Evolutionary conservation across 2,888 invertebrate genomes (phyloP), one percentile per base, ranked within the genome.

Genomic region (Gonocerus acuteangulatus): DNA sequence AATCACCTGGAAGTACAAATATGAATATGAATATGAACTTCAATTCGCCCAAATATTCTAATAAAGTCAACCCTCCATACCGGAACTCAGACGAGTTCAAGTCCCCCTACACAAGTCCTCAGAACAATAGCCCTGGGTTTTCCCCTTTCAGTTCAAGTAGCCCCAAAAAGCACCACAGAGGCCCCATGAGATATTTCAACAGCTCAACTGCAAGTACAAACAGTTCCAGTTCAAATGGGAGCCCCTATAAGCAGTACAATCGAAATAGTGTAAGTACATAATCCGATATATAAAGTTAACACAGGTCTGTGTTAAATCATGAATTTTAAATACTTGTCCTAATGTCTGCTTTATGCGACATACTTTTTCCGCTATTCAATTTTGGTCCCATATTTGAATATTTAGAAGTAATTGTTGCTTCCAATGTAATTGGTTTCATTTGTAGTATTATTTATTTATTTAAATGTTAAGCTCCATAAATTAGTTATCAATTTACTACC

Each of bases 251-350:
- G 2, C 27, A 32, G 7, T 32, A 16, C 15, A 49, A 49, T 27
- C n/a, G 54, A 6, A 54, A 54, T 22, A 54, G 21, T 42, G 54
- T 54, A 54, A 54, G 54, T 52, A 32, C 32, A 32, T 32, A 6
- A 32, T 11, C 32, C 11, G n/a, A n/a, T n/a, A n/a, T n/a, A n/a
- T n/a, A n/a, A n/a, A n/a, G n/a, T n/a, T n/a, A n/a, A n/a, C n/a
- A n/a, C n/a, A n/a, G n/a, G n/a, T n/a, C n/a, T n/a, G n/a, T n/a
- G n/a, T n/a, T n/a, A n/a, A n/a, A n/a, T n/a, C n/a, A n/a, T n/a
- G n/a, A n/a, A n/a, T n/a, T n/a, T n/a, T n/a, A n/a, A n/a, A n/a
- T n/a, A n/a, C n/a, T n/a, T n/a, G n/a, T n/a, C n/a, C n/a, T n/a
- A n/a, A n/a, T n/a, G n/a, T n/a, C n/a, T n/a, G n/a, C n/a, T n/a